A percentile compares a stretch with the other conserved stretches of the same genome.
These are phyloP conservation scores for Tetraneura akinire DNA, from an alignment of 1,140 invertebrate genomes.

Conservation along the genomic window DNA sequence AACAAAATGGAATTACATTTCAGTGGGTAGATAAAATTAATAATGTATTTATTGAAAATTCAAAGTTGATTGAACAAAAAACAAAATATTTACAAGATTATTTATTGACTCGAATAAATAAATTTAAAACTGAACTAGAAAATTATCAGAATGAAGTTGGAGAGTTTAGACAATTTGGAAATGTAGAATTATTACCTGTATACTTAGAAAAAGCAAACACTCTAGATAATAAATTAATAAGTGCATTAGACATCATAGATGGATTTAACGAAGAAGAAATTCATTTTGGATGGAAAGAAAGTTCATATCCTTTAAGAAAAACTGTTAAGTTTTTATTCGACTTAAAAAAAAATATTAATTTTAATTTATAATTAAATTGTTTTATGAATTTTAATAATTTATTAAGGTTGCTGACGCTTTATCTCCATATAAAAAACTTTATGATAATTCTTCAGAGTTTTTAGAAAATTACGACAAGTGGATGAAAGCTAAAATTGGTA, in stretches of 20 bases:
- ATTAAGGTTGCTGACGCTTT: slow-evolving; percentile 55
- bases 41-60: slow-evolving; percentile 78
- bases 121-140: slow-evolving; percentile 80
- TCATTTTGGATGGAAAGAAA: slow-evolving; percentile 85
- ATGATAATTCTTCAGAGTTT: slow-evolving; percentile 85
- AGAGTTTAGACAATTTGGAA: slow-evolving; percentile 85
- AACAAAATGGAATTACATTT: slow-evolving; percentile 82
- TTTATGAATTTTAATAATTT: neutral
- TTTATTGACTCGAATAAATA: slow-evolving; percentile 66
- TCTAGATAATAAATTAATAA: slow-evolving; percentile 70
- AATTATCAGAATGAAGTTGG: slow-evolving; percentile 79
- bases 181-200: slow-evolving; percentile 79
- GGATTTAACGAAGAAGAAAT: slow-evolving; percentile 90
- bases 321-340: slow-evolving; percentile 13
- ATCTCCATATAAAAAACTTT: slow-evolving; percentile 83
- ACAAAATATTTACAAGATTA: slow-evolving; percentile 82
- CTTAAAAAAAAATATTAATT: no score
- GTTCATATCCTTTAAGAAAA: slow-evolving; percentile 75
- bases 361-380: no score
- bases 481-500: slow-evolving; percentile 81
- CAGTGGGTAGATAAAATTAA: slow-evolving; percentile 79
- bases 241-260: slow-evolving; percentile 80
- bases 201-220: slow-evolving; percentile 80
- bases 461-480: slow-evolving; percentile 78
- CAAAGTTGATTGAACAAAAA: slow-evolving; percentile 78